Evolutionary conservation across 1,140 invertebrate genomes (phyloP).

Genomic region (Armadillidium nasatum): DNA sequence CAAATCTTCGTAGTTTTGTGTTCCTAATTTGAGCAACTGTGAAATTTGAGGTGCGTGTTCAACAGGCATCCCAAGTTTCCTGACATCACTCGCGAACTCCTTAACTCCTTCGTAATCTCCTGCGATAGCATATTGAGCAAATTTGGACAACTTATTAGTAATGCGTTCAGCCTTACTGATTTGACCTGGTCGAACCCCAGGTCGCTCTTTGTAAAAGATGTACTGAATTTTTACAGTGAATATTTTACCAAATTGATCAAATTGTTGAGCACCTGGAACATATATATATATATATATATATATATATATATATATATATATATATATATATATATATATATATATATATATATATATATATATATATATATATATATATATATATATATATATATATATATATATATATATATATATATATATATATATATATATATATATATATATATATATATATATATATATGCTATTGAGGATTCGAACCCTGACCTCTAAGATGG

Average conservation of each 20-base stretch:
- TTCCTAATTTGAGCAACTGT: constrained; percentile 93
- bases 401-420: too few species aligned
- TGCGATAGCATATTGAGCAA: constrained; percentile 88
- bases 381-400: too few species aligned
- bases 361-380: too few species aligned
- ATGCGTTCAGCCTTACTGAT: constrained; percentile 88
- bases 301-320: too few species aligned
- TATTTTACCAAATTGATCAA: constrained; percentile 97
- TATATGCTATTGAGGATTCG: too few species aligned
- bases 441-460: too few species aligned
- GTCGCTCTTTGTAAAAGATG: constrained; percentile 95
- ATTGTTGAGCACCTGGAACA: constrained; percentile 78
- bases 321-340: too few species aligned
- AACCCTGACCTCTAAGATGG: too few species aligned
- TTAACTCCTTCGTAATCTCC: constrained; percentile 87
- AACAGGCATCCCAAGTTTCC: constrained; percentile 88
- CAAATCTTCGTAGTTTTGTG: constrained; percentile 80
- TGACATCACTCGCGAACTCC: constrained; percentile 84
- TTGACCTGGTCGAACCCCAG: constrained; percentile 92
- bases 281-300: not conserved
- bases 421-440: too few species aligned
- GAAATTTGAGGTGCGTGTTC: constrained; percentile 96
- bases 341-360: too few species aligned
- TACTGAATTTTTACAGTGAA: constrained; percentile 98
- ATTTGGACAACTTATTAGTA: constrained; percentile 84